A percentile compares a stretch with the other conserved stretches of the same genome.
Evolutionary conservation across 1,140 invertebrate genomes (phyloP).

Genomic region (Mizuhopecten yessoensis): DNA sequence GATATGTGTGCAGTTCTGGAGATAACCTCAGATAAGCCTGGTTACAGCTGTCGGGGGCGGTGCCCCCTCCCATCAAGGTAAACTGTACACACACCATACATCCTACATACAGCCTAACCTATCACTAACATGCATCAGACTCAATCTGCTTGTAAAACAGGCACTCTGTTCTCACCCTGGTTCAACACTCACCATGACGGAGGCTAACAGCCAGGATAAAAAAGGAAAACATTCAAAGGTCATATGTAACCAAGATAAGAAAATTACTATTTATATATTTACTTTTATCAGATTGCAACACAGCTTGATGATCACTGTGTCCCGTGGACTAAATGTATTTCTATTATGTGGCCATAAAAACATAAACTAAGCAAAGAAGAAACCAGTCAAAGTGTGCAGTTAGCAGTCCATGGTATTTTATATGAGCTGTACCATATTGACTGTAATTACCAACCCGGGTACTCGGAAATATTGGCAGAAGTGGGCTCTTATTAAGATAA

Average conservation of each 20-base stretch:
- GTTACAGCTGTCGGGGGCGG: not conserved
- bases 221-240: not conserved
- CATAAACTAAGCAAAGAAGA: too few relatives aligned
- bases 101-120: not conserved
- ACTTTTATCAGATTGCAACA: not conserved
- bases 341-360: too few relatives aligned
- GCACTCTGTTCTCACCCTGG: not conserved
- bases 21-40: too few relatives aligned
- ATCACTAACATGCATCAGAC: not conserved
- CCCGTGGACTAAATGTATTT: too few relatives aligned
- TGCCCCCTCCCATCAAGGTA: not conserved
- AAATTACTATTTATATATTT: not conserved
- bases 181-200: not conserved
- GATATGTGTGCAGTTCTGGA: too few relatives aligned
- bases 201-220: not conserved
- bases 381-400: too few relatives aligned
- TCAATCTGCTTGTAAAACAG: not conserved
- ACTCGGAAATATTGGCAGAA: too few relatives aligned
- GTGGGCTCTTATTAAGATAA: too few relatives aligned
- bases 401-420: too few relatives aligned
- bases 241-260: not conserved
- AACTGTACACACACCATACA: not conserved
- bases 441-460: too few relatives aligned
- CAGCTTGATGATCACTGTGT: not conserved
- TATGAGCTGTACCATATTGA: too few relatives aligned